phyloP scores from a whole-genome alignment of 2,888 invertebrate species.

The Sialis fuliginosa region DNA sequence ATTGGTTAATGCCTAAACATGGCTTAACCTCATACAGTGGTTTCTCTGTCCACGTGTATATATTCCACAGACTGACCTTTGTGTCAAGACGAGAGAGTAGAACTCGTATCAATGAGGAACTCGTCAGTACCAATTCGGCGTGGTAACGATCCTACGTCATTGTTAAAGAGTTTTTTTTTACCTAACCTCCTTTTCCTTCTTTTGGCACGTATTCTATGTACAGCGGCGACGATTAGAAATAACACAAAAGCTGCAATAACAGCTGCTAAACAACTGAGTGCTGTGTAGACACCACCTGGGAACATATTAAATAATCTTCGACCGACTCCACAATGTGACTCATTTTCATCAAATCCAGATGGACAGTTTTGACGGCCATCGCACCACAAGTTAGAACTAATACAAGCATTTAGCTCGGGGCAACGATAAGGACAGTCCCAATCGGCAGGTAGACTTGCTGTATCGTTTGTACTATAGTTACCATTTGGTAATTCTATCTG shows the following conservation, averaged over 20 bases:
- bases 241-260: constrained; percentile 36
- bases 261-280: constrained; percentile 37
- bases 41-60: constrained; percentile 84
- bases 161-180: constrained; percentile 29
- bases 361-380: constrained; percentile 50
- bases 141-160: constrained; percentile 16
- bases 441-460: constrained; percentile 23
- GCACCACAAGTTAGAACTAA: constrained; percentile 55
- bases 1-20: constrained; percentile 2
- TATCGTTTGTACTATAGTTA: constrained; percentile 31
- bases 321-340: constrained; percentile 42
- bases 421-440: constrained; percentile 45
- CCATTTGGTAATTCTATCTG: constrained; percentile 31
- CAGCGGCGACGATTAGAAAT: constrained; percentile 37
- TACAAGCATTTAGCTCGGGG: constrained; percentile 61
- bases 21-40: constrained; percentile 56
- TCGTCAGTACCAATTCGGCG: constrained; percentile 49
- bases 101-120: constrained; percentile 43
- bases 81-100: constrained; percentile 64
- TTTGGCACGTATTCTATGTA: constrained; percentile 35
- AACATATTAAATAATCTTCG: constrained; percentile 30
- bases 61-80: constrained; percentile 80
- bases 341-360: constrained; percentile 51
- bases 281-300: constrained; percentile 32
- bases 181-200: constrained; percentile 32